phyloP scores from a whole-genome alignment of 2,888 invertebrate species.

The Brachyptera risi region DNA sequence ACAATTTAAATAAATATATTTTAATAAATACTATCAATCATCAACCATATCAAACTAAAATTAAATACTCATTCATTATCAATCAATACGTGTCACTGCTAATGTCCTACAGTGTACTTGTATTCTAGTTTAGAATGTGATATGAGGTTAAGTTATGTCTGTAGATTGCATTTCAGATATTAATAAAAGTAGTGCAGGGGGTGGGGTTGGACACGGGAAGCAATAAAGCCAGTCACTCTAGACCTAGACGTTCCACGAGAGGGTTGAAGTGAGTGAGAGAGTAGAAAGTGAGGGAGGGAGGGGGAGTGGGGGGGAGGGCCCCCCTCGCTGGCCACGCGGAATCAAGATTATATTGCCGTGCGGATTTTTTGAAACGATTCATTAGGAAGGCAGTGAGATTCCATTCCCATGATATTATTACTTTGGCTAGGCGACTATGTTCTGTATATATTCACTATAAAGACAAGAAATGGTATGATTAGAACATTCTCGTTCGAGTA shows the following conservation, averaged over 20 bases:
- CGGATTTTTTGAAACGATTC: constrained; percentile 43
- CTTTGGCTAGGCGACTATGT: background rate
- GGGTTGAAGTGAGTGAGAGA: too few relatives aligned
- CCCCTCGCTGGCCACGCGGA: constrained; percentile 26
- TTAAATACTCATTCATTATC: too few relatives aligned
- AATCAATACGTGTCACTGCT: background rate
- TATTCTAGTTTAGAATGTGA: constrained; percentile 14
- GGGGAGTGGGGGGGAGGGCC: background rate
- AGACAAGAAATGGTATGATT: too few relatives aligned
- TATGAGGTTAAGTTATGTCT: constrained; percentile 6
- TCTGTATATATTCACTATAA: too few relatives aligned
- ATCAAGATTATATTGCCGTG: constrained; percentile 40
- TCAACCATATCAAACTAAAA: too few relatives aligned
- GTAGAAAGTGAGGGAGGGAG: background rate
- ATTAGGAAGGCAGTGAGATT: constrained; percentile 35
- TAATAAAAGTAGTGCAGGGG: constrained; percentile 13
- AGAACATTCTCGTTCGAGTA: too few relatives aligned
- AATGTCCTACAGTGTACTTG: constrained; percentile 4
- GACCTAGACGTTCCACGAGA: background rate
- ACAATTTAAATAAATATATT: too few relatives aligned
- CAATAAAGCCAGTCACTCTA: constrained; percentile 21
- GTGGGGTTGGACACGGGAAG: constrained; percentile 13
- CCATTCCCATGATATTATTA: constrained; percentile 10
- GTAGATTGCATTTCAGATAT: constrained; percentile 22
- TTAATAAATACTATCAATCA: too few relatives aligned